These are phyloP conservation scores for Amphiprion clarkii DNA, from an alignment of 2,797 vertebrate genomes.

Conservation along the genomic window DNA sequence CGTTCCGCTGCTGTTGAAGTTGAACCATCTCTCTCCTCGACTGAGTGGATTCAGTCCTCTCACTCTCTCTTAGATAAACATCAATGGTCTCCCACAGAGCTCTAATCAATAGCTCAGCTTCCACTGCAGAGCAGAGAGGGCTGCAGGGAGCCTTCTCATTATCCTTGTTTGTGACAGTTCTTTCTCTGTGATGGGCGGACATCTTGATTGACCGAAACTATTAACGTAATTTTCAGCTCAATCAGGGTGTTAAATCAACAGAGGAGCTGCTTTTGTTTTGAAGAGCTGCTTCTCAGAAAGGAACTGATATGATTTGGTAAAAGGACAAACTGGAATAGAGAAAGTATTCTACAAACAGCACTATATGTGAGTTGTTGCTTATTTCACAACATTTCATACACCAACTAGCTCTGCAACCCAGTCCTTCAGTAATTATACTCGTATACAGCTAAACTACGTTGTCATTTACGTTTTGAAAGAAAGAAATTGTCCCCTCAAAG, in stretches of 20 bases:
- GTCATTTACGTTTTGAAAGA: no score
- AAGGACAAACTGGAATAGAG: neutral
- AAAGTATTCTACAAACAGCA: neutral
- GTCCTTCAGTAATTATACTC: no score
- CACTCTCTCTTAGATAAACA: constrained; percentile 65
- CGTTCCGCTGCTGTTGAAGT: constrained; percentile 43
- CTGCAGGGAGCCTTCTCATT: constrained; percentile 49
- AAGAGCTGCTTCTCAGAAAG: constrained; percentile 7
- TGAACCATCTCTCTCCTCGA: constrained; percentile 39
- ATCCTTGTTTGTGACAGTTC: constrained; percentile 42
- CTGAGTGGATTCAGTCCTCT: constrained; percentile 57
- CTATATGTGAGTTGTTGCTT: neutral
- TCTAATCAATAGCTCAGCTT: constrained; percentile 66
- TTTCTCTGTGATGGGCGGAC: constrained; percentile 31
- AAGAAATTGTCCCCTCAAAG: no score
- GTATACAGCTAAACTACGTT: no score
- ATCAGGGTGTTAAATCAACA: constrained; percentile 9
- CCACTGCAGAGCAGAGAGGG: constrained; percentile 38
- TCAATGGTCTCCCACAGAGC: constrained; percentile 71
- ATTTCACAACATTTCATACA: neutral
- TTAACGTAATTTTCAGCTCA: constrained; percentile 33
- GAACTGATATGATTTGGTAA: neutral
- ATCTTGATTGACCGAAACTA: constrained; percentile 47
- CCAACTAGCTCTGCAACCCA: no score
- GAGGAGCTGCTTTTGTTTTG: constrained; percentile 3